A percentile compares a stretch with the other conserved stretches of the same genome.
These are phyloP conservation scores for Paedocypris micromegethes DNA, from an alignment of 2,797 vertebrate genomes.

Conservation along the genomic window DNA sequence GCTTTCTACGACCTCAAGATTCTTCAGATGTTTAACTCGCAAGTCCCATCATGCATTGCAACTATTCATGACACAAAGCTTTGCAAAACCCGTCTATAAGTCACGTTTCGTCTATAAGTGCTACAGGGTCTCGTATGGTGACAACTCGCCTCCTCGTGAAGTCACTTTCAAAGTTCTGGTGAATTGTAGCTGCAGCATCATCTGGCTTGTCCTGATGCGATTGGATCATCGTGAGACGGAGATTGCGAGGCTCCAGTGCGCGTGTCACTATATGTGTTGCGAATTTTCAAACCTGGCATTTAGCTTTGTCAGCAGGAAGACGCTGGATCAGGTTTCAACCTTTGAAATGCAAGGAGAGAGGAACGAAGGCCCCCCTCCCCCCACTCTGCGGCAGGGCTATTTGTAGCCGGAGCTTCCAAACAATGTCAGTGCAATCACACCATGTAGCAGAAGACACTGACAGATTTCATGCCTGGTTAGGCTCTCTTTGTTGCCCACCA, in stretches of 20 bases:
- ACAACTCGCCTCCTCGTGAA: background rate
- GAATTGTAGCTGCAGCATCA: background rate
- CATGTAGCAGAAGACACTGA: conserved; percentile 38
- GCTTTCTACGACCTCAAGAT: no score
- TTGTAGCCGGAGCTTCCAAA: conserved; percentile 41
- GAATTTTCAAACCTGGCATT: conserved; percentile 50
- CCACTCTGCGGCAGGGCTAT: conserved; percentile 31
- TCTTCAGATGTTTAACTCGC: no score
- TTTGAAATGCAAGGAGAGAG: conserved; percentile 49
- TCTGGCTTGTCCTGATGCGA: background rate
- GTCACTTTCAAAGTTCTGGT: conserved; percentile 12
- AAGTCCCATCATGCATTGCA: no score
- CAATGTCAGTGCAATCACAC: conserved; percentile 43
- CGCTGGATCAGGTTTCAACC: conserved; percentile 48
- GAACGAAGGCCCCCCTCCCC: conserved; percentile 11
- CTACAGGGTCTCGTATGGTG: background rate
- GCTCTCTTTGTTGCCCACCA: conserved; percentile 22
- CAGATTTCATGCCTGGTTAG: conserved; percentile 42
- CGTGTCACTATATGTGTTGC: conserved; percentile 46
- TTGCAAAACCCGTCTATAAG: no score
- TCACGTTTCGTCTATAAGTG: conserved; percentile 13
- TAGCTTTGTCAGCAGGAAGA: conserved; percentile 50
- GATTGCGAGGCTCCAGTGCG: conserved; percentile 18
- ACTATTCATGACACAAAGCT: no score
- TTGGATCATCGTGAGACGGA: conserved; percentile 1